These are phyloP conservation scores for Argopecten irradians DNA, from an alignment of 1,140 invertebrate genomes.

Conservation along the genomic window DNA sequence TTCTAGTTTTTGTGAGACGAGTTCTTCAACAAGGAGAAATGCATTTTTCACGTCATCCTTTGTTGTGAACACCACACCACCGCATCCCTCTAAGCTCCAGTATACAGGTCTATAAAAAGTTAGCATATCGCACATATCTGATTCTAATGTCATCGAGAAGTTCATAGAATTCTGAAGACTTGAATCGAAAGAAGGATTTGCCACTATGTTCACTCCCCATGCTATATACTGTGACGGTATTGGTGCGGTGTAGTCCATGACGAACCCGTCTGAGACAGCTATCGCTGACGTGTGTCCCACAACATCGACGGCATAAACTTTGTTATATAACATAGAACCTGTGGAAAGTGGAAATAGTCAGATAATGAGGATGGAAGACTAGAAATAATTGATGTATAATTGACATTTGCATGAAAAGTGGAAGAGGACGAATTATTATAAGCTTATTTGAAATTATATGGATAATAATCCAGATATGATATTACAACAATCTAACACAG, in stretches of 20 bases:
- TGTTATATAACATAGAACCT: slow-evolving; percentile 29
- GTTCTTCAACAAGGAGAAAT: background rate
- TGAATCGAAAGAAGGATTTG: background rate
- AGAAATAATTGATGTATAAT: background rate
- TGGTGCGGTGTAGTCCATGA: slow-evolving; percentile 3
- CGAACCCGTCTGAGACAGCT: slow-evolving; percentile 35
- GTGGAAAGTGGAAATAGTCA: no score
- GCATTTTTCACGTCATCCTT: background rate
- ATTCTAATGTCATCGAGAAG: background rate
- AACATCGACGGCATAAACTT: slow-evolving; percentile 32
- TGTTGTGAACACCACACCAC: background rate
- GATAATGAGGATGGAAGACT: no score
- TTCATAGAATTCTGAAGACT: background rate
- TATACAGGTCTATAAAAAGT: background rate
- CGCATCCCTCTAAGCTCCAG: background rate
- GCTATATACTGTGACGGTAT: background rate
- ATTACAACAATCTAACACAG: no score
- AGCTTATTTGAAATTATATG: no score
- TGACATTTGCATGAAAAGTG: background rate
- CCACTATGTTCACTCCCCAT: background rate
- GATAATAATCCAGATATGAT: no score
- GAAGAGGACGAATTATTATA: no score
- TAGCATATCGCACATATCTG: background rate
- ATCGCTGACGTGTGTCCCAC: slow-evolving; percentile 21
- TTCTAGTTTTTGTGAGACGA: background rate